Conservation (phyloP, 1,140 invertebrate species). For the Drosophila gunungcola region DNA sequence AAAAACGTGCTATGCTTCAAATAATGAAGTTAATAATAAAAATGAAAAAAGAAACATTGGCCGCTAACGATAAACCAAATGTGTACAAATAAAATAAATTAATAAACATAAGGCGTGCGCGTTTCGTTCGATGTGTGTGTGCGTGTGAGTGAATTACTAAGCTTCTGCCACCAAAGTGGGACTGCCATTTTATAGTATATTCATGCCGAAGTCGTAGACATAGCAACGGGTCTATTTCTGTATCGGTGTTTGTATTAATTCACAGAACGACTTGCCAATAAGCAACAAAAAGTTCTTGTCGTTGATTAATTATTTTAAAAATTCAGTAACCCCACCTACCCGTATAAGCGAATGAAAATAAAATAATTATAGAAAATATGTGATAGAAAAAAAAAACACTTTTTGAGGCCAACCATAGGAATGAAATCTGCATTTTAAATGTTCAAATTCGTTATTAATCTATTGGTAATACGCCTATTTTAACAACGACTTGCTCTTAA, state of each 20-base stretch:
- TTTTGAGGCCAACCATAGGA: conserved; percentile 4
- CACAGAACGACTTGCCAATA: conserved; percentile 36
- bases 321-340: conserved; percentile 16
- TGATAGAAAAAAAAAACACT: too few species aligned
- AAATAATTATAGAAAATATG: conserved; percentile 49
- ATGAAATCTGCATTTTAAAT: conserved; percentile 63
- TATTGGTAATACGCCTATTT: too few species aligned
- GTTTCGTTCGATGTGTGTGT: conserved; percentile 15
- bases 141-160: conserved; percentile 37
- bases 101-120: conserved; percentile 65
- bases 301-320: conserved; percentile 42
- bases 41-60: conserved; percentile 43
- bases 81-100: conserved; percentile 52
- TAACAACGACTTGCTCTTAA: too few species aligned
- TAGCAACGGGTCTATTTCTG: conserved; percentile 44
- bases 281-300: conserved; percentile 32
- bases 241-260: conserved; percentile 24
- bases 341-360: conserved; percentile 47
- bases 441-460: conserved; percentile 4
- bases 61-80: conserved; percentile 52
- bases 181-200: conserved; percentile 14
- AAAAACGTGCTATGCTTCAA: conserved; percentile 61
- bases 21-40: conserved; percentile 70
- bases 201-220: conserved; percentile 12
- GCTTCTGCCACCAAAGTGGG: conserved; percentile 44